Conservation (phyloP, 2,888 invertebrate species). For the Holacanthella duospinosa region DNA sequence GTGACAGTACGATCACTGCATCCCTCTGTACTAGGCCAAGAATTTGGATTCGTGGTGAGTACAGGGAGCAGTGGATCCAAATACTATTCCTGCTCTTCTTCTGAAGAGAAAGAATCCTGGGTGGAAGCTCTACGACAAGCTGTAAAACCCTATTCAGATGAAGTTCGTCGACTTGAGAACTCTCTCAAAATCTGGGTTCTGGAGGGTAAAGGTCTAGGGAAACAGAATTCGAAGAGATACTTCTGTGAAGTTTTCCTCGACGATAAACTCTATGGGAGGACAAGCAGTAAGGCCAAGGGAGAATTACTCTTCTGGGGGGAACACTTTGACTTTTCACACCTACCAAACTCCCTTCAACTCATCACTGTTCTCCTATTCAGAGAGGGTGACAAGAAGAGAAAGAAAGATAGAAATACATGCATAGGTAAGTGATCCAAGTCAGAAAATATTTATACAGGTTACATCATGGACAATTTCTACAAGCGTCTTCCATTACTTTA, state of each 20-base stretch:
- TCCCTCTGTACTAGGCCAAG: constrained; percentile 70
- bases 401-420: constrained; percentile 75
- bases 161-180: constrained; percentile 71
- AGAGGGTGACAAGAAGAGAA: constrained; percentile 79
- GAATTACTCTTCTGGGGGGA: constrained; percentile 95
- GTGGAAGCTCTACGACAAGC: constrained; percentile 75
- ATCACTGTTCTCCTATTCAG: constrained; percentile 79
- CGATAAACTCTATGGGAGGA: constrained; percentile 77
- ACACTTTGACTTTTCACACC: constrained; percentile 77
- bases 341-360: constrained; percentile 59
- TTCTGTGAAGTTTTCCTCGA: constrained; percentile 87
- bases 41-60: constrained; percentile 70
- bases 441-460: neutral
- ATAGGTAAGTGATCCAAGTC: constrained; percentile 68
- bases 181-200: constrained; percentile 84
- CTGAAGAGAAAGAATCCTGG: constrained; percentile 81
- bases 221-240: constrained; percentile 48
- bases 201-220: constrained; percentile 78
- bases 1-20: constrained; percentile 59
- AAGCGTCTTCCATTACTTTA: neutral
- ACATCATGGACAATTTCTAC: neutral
- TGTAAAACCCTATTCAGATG: constrained; percentile 73
- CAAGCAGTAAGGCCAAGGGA: constrained; percentile 79
- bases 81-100: constrained; percentile 75
- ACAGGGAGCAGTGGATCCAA: constrained; percentile 55